Evolutionary conservation across 2,888 invertebrate species (phyloP).

Genomic region (Nezara viridula): DNA sequence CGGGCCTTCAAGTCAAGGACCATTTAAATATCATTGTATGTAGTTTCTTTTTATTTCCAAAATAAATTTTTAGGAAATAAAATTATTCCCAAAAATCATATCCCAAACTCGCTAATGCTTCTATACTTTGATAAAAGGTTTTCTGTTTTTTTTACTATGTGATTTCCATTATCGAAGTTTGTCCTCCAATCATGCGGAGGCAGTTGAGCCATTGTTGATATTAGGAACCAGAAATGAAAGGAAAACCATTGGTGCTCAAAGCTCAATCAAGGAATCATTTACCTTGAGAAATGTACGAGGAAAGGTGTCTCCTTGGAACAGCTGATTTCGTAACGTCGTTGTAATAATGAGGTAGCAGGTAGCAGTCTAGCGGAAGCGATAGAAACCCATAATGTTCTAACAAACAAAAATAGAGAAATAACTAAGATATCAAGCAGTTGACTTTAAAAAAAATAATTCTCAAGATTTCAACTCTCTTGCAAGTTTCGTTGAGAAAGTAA

Average conservation of each 20-base stretch:
- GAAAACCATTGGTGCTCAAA: background rate
- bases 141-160: too few relatives aligned
- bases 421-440: background rate
- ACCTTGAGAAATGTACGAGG: slow-evolving; percentile 4
- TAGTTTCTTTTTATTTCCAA: too few relatives aligned
- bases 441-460: too few relatives aligned
- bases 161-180: background rate
- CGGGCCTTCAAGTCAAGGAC: too few relatives aligned
- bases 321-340: background rate
- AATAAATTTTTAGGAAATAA: too few relatives aligned
- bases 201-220: background rate
- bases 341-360: background rate
- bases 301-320: background rate
- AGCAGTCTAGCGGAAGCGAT: background rate
- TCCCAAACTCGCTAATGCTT: too few relatives aligned
- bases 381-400: background rate
- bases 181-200: background rate
- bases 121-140: too few relatives aligned
- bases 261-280: background rate
- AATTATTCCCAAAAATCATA: too few relatives aligned
- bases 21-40: too few relatives aligned
- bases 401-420: background rate
- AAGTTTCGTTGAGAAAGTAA: too few relatives aligned
- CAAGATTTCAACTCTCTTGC: too few relatives aligned
- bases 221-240: slow-evolving; percentile 11